A percentile compares a stretch with the other conserved stretches of the same genome.
These are phyloP conservation scores for Agonopterix heracliana DNA, from an alignment of 2,888 invertebrate species.

Conservation along the genomic window DNA sequence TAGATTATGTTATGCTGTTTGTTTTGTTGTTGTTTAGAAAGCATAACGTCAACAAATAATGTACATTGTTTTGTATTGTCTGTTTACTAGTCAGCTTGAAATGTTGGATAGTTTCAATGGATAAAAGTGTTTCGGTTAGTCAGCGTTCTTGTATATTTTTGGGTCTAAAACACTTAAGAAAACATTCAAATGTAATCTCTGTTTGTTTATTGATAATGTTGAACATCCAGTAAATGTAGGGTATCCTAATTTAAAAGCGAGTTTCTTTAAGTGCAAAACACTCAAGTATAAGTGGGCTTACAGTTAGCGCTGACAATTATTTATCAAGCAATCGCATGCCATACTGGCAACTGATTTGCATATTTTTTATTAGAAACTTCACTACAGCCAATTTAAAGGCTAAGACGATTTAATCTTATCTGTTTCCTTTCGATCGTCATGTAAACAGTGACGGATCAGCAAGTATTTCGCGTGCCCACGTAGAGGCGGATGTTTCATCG, in stretches of 20 bases:
- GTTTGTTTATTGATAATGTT: no score
- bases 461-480: conserved; percentile 56
- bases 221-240: neutral
- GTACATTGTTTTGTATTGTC: conserved; percentile 1
- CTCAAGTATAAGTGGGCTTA: conserved; percentile 24
- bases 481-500: conserved; percentile 62
- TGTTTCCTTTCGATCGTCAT: conserved; percentile 38
- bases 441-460: conserved; percentile 51
- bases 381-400: conserved; percentile 18
- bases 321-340: conserved; percentile 38
- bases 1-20: neutral
- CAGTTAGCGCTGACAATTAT: conserved; percentile 44
- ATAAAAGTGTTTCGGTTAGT: neutral
- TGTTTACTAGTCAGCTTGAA: neutral
- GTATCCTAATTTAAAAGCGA: conserved; percentile 5
- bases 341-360: conserved; percentile 26
- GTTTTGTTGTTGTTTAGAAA: conserved; percentile 3
- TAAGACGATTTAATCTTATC: conserved; percentile 52
- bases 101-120: neutral
- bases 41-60: conserved; percentile 7
- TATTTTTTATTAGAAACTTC: conserved; percentile 23
- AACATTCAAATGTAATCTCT: no score
- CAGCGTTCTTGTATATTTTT: no score
- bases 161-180: no score
- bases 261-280: conserved; percentile 6